These are phyloP conservation scores for Stratiomys singularior DNA, from an alignment of 2,888 invertebrate genomes.

Conservation along the genomic window DNA sequence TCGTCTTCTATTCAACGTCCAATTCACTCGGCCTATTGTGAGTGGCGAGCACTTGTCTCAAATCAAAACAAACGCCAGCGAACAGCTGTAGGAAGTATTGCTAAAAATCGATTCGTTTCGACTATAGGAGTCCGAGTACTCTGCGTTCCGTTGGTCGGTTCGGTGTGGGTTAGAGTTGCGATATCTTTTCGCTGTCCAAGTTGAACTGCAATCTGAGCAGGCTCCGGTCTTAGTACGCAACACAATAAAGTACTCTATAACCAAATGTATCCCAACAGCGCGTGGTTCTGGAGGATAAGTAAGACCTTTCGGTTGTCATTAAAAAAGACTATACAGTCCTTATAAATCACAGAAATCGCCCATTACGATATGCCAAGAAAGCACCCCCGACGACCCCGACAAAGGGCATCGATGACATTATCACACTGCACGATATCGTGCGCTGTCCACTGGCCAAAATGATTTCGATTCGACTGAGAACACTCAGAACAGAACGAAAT, in stretches of 20 bases:
- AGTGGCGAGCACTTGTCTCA: neutral
- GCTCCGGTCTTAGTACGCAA: neutral
- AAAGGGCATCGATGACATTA: slow-evolving; percentile 47
- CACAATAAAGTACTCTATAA: neutral
- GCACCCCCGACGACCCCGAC: slow-evolving; percentile 47
- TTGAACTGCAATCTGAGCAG: neutral
- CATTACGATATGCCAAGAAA: slow-evolving; percentile 44
- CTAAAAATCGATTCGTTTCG: slow-evolving; percentile 33
- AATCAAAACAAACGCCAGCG: slow-evolving; percentile 67
- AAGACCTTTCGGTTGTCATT: neutral
- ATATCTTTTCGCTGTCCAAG: neutral
- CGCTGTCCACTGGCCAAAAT: neutral
- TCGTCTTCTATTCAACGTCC: neutral
- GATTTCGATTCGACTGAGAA: neutral
- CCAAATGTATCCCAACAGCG: neutral
- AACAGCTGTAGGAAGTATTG: slow-evolving; percentile 69
- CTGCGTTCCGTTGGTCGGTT: no score
- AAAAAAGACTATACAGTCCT: neutral
- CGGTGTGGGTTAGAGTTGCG: no score
- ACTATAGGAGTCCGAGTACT: neutral
- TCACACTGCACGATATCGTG: neutral
- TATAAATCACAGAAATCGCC: slow-evolving; percentile 46
- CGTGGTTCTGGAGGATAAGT: neutral
- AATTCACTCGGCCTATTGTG: neutral
- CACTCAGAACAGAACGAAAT: neutral